A percentile compares a stretch with the other conserved stretches of the same genome.
Conservation (phyloP, 2,888 invertebrate species). For the Hedychridium roseum region DNA sequence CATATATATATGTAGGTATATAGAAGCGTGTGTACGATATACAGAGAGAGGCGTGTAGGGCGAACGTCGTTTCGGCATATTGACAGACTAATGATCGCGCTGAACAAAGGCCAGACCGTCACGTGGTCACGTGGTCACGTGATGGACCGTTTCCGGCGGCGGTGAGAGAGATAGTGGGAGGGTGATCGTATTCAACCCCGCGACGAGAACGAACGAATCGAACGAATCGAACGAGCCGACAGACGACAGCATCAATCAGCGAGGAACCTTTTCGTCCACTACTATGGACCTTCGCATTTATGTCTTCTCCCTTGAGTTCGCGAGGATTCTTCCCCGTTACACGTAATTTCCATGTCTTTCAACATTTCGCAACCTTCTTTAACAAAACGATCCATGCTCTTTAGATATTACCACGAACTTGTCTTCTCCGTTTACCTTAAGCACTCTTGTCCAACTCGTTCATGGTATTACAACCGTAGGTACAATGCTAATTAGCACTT, state of each 20-base stretch:
- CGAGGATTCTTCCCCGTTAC: no score
- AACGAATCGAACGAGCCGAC: neutral
- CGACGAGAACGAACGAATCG: conserved; percentile 16
- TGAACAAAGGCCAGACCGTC: conserved; percentile 62
- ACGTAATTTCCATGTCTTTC: no score
- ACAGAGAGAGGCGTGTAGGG: conserved; percentile 39
- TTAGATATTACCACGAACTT: no score
- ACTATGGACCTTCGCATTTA: no score
- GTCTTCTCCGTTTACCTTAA: no score
- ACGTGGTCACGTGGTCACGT: conserved; percentile 62
- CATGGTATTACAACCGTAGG: no score
- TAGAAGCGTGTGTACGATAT: conserved; percentile 5
- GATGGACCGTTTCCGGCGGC: conserved; percentile 62
- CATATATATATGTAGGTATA: conserved; percentile 19
- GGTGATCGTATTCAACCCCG: conserved; percentile 47
- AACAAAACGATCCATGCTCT: no score
- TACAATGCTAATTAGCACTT: no score
- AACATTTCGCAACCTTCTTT: no score
- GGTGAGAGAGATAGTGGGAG: no score
- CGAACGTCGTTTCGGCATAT: conserved; percentile 62
- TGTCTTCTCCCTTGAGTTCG: no score
- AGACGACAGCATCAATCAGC: conserved; percentile 53
- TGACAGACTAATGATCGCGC: conserved; percentile 64
- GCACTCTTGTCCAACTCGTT: no score
- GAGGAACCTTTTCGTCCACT: conserved; percentile 26